phyloP scores from a whole-genome alignment of 2,888 invertebrate species.

The Thalpophila matura region DNA sequence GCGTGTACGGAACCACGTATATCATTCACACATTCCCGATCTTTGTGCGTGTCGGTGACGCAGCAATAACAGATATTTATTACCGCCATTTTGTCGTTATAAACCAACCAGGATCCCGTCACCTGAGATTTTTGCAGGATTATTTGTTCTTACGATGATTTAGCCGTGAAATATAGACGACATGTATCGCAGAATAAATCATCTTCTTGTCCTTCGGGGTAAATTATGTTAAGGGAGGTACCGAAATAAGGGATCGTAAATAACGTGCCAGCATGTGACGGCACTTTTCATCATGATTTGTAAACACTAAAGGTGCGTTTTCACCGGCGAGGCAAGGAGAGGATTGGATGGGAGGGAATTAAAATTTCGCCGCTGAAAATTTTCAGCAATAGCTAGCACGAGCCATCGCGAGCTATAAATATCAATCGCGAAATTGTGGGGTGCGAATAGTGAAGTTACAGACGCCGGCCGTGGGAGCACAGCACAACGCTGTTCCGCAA shows the following conservation, averaged over 20 bases:
- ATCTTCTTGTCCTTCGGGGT: constrained; percentile 25
- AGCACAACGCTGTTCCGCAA: too few species aligned
- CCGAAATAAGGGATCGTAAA: constrained; percentile 15
- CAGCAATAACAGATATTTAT: constrained; percentile 72
- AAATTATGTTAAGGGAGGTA: constrained; percentile 15
- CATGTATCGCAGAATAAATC: constrained; percentile 48
- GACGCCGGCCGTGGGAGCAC: too few species aligned
- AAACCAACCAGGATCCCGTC: constrained; percentile 44
- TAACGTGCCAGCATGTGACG: not conserved
- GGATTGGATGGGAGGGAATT: too few species aligned
- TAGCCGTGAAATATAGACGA: constrained; percentile 48
- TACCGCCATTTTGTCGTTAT: constrained; percentile 59
- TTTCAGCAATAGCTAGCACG: too few species aligned
- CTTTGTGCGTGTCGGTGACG: constrained; percentile 64
- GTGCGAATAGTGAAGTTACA: too few species aligned
- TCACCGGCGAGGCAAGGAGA: too few species aligned
- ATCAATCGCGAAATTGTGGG: too few species aligned
- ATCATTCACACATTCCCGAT: constrained; percentile 68
- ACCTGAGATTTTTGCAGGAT: constrained; percentile 61
- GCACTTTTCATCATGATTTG: not conserved
- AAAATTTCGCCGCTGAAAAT: too few species aligned
- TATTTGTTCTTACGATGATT: constrained; percentile 52
- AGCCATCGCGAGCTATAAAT: too few species aligned
- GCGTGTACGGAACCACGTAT: constrained; percentile 28
- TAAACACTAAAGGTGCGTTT: too few species aligned